A percentile compares a stretch with the other conserved stretches of the same genome.
These are phyloP conservation scores for Pocillopora grandis DNA, from an alignment of 92 coral and sea anemone genomes.

Conservation along the genomic window DNA sequence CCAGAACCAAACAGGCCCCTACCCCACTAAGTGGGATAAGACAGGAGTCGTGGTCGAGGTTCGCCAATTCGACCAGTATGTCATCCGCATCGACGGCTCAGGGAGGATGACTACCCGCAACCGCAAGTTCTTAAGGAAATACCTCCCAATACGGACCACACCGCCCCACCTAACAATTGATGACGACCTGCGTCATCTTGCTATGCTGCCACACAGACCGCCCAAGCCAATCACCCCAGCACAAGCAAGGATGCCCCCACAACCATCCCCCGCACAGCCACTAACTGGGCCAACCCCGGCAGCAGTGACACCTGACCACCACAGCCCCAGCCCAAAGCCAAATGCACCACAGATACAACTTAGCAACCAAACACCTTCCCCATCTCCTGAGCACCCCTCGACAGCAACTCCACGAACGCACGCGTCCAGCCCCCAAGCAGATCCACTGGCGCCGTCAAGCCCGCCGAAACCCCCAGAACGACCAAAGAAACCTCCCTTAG, in stretches of 20 bases:
- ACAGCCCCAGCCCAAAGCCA: too few relatives aligned
- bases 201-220: background rate
- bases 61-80: too few relatives aligned
- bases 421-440: background rate
- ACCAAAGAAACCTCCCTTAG: conserved; percentile 20
- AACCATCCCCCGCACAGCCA: background rate
- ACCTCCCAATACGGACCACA: conserved; percentile 25
- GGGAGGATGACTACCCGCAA: conserved; percentile 42
- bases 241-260: background rate
- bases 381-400: too few relatives aligned
- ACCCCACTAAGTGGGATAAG: conserved; percentile 49
- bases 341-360: too few relatives aligned
- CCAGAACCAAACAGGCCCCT: conserved; percentile 46
- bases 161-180: conserved; percentile 30
- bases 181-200: conserved; percentile 27
- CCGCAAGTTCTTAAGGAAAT: conserved; percentile 37
- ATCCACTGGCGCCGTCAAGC: background rate
- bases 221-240: background rate
- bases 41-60: conserved; percentile 14
- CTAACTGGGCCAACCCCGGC: background rate
- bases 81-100: conserved; percentile 14
- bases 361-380: too few relatives aligned
- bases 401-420: background rate
- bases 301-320: background rate
- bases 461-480: background rate